Percentiles rank a stretch among this genome's conserved stretches.
These are phyloP conservation scores for Corythornis vintsioides DNA, from an alignment of 2,113 vertebrate species.

Conservation along the genomic window DNA sequence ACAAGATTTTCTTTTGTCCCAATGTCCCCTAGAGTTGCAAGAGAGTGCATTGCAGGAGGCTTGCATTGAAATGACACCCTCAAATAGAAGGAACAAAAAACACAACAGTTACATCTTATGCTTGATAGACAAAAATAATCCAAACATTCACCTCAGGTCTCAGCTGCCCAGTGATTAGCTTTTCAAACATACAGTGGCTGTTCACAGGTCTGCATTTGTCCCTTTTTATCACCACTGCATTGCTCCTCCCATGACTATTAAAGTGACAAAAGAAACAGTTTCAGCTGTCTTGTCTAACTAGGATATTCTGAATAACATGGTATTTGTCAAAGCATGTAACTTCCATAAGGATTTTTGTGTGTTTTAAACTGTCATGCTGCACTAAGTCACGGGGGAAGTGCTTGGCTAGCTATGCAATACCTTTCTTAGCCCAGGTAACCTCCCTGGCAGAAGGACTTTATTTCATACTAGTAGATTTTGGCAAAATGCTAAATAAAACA, in stretches of 20 bases:
- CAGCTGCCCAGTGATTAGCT: neutral
- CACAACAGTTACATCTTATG: neutral
- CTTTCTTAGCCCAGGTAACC: neutral
- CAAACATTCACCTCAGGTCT: neutral
- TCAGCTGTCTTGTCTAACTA: neutral
- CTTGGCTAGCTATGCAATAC: neutral
- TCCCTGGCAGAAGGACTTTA: neutral
- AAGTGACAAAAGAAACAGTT: neutral
- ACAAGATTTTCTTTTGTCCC: too few species aligned
- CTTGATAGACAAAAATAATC: neutral
- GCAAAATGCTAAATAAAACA: neutral
- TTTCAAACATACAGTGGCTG: neutral
- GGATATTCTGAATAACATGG: neutral
- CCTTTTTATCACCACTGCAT: neutral
- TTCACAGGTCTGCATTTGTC: neutral
- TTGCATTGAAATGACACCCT: neutral
- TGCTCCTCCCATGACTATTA: neutral
- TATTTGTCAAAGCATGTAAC: neutral
- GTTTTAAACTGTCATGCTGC: neutral
- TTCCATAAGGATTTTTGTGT: neutral
- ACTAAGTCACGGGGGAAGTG: neutral
- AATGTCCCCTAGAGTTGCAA: too few species aligned
- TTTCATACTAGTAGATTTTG: neutral
- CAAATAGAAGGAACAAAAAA: neutral
- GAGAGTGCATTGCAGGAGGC: too few species aligned